phyloP scores from a whole-genome alignment of 1,140 invertebrate species.

The Pentalonia nigronervosa region DNA sequence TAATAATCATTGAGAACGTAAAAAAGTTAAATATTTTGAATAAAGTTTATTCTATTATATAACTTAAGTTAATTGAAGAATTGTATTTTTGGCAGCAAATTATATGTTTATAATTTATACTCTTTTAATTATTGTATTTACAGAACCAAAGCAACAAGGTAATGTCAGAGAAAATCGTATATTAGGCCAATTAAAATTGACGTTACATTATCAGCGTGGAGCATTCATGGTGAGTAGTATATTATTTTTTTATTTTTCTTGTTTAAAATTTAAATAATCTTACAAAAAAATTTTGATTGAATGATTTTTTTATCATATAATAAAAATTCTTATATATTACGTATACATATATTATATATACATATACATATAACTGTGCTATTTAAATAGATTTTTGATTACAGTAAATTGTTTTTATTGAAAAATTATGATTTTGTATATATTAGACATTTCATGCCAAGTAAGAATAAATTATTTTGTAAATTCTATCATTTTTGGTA shows the following conservation, averaged over 20 bases:
- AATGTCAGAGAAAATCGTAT: conserved; percentile 59
- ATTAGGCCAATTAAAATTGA: conserved; percentile 79
- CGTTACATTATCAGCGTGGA: conserved; percentile 81
- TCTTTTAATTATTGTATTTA: background rate
- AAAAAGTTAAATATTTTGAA: background rate
- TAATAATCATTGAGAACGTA: background rate
- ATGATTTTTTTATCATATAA: no score
- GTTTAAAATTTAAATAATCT: no score
- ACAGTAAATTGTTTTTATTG: no score
- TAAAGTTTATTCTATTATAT: background rate
- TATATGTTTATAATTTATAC: background rate
- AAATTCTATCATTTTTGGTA: background rate
- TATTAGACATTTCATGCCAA: background rate
- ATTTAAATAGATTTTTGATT: background rate
- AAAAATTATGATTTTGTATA: background rate
- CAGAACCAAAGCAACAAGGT: conserved; percentile 42
- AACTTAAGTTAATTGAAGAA: background rate
- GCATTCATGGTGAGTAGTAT: conserved; percentile 69
- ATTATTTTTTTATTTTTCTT: no score
- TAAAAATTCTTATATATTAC: no score
- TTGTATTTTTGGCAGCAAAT: background rate
- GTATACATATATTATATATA: no score
- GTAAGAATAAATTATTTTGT: background rate
- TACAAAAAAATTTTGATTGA: no score
- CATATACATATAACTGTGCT: no score